Conservation (phyloP, 2,797 vertebrate species). For the Myotis vivesi region DNA sequence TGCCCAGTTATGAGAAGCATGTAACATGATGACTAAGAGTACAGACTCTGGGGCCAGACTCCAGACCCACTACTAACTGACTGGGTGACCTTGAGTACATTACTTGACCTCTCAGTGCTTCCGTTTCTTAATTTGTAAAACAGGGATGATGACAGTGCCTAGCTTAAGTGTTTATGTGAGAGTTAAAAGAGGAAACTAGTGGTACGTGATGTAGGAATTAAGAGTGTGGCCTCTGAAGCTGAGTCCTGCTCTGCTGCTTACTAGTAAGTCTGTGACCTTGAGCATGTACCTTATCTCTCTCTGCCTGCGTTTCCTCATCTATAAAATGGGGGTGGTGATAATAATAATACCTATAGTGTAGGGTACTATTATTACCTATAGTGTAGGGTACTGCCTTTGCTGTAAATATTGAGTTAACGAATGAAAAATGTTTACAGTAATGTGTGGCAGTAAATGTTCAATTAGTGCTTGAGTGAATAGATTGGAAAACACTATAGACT, state of each 20-base stretch:
- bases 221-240: neutral
- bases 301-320: neutral
- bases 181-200: neutral
- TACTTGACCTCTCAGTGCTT: neutral
- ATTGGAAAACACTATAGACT: neutral
- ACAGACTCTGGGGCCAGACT: neutral
- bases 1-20: neutral
- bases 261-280: neutral
- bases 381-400: neutral
- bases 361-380: neutral
- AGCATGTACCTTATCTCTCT: neutral
- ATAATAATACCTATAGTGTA: neutral
- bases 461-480: too few species aligned
- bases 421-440: neutral
- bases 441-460: neutral
- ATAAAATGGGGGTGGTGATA: neutral
- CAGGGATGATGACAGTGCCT: neutral
- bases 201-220: fast-evolving
- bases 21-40: neutral
- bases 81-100: neutral
- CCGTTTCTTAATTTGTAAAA: neutral
- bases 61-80: neutral
- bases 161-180: neutral
- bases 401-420: neutral
- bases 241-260: neutral